Base-by-base conservation (phyloP, 2,888 invertebrate species). In the Drosophila neonasuta region DNA sequence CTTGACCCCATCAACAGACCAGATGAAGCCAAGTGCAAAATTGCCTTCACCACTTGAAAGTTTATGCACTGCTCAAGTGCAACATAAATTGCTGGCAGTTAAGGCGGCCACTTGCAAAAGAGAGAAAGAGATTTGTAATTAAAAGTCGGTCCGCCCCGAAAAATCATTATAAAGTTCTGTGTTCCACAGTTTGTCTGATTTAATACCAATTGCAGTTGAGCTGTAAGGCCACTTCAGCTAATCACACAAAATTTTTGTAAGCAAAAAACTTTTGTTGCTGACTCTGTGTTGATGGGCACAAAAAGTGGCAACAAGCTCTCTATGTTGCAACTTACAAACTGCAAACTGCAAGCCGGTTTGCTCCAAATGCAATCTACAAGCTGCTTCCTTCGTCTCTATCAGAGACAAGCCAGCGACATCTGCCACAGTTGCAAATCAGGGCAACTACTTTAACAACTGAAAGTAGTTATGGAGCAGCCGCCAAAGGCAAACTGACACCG, bases 11-110 rank as follows among this genome's bases (percentile, higher is more conserved):
- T 63, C 59, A 55, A 54, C 20, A 29, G 48, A 41, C 24, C 64
- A 82, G 70, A 76, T 79, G 74, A 79, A 82, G 64, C 83, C 86
- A 82, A 86, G 83, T 86, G 86, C 77, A 63, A 80, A 86, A 80
- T 85, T 80, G 80, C 74, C 86, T 77, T 70, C 80, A 58, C 70
- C 80, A 85, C 80, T 80, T 83, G 71, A 62, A 80, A 80, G 66
- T 80, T 80, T 71, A 74, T 80, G 83, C 80, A 68, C 55, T 58
- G 63, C 68, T 69, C 84, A 72, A 80, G 84, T 77, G 78, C 80
- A 83, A 70, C 87, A 84, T 83, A 80, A 81, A 81, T 84, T 86
- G 76, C 81, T 59, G 61, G 44, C 74, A 84, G 74, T 79, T 83
- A 54, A 63, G 77, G 57, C 54, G 63, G 57, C 52, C 57, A 54